Evolutionary conservation across 2,797 vertebrate genomes (phyloP), one percentile per base, ranked within the genome.

Genomic region (Acanthornis magna): DNA sequence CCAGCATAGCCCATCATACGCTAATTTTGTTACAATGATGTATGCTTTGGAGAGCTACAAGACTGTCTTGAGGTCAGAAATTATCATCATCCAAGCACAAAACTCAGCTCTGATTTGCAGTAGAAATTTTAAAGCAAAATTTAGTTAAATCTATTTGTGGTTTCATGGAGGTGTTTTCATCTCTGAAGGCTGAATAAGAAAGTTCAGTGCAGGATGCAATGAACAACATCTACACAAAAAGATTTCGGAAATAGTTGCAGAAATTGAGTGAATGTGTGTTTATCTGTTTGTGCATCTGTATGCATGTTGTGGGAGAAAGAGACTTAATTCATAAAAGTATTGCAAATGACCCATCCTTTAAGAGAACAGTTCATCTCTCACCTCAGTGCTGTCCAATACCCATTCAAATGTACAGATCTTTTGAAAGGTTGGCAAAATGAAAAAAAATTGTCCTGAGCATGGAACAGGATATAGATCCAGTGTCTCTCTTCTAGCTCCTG

Each of bases 41-140:
- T 66, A 51, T 62, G 21, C 23, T 74, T 73, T 87, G 76, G 42
- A 77, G 9, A 60, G 10, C 15, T 77, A 40, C 29, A 92, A 53
- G 42, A 25, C 73, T 91, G 6, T 73, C 71, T 60, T 66, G 13
- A 68, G 22, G 30, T 66, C 32, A 93, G 36, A 92, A 71, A 51
- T 83, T 61, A 15, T 80, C 4, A 9, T 40, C 25, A 29, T 38
- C 48, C 25, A 51, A 92, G 26, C 19, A 80, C 32, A 94, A 51
- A 47, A 7, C 16, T 80, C 45, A 77, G 30, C 3, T 51, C 53
- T 77, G 42, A 80, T 51, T 91, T 88, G 20, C 38, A 68, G 29
- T 16, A 66, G 20, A 89, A 91, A 85, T 76, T 85, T 78, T 70
- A 88, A 91, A 85, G 42, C 25, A 89, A 95, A 91, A 86, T 72